phyloP scores from a whole-genome alignment of 2,113 vertebrate species.

The Strigops habroptila region DNA sequence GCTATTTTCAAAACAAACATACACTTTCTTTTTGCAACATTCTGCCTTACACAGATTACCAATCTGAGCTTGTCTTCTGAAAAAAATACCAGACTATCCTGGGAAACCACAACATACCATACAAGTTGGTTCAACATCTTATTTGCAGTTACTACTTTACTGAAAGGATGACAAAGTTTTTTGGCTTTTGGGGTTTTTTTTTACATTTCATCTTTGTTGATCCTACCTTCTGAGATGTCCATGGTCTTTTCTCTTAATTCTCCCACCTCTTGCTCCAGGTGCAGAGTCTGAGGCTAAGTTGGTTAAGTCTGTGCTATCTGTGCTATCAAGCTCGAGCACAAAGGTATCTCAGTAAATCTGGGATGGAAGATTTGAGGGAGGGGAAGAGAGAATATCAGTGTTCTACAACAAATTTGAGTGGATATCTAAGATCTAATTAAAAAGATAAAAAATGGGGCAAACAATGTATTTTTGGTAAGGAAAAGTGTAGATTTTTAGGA shows the following conservation, averaged over 20 bases:
- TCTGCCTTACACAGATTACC: not conserved
- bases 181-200: not conserved
- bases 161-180: not conserved
- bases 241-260: constrained; percentile 69
- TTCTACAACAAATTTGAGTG: constrained; percentile 57
- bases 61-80: not conserved
- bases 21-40: not conserved
- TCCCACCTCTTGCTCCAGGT: constrained; percentile 69
- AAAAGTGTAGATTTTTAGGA: constrained; percentile 3
- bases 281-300: constrained; percentile 71
- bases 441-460: not conserved
- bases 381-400: constrained; percentile 69
- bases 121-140: not conserved
- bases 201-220: constrained; percentile 44
- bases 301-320: constrained; percentile 70
- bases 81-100: not conserved
- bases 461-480: constrained; percentile 17
- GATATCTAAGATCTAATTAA: constrained; percentile 25
- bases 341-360: constrained; percentile 71
- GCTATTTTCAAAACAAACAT: not conserved
- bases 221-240: constrained; percentile 71
- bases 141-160: constrained; percentile 3
- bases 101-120: not conserved
- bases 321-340: constrained; percentile 68
- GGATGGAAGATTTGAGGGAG: constrained; percentile 72